Evolutionary conservation across 2,888 invertebrate genomes (phyloP), one percentile per base, ranked within the genome.

Genomic region (Conops quadrifasciatus): DNA sequence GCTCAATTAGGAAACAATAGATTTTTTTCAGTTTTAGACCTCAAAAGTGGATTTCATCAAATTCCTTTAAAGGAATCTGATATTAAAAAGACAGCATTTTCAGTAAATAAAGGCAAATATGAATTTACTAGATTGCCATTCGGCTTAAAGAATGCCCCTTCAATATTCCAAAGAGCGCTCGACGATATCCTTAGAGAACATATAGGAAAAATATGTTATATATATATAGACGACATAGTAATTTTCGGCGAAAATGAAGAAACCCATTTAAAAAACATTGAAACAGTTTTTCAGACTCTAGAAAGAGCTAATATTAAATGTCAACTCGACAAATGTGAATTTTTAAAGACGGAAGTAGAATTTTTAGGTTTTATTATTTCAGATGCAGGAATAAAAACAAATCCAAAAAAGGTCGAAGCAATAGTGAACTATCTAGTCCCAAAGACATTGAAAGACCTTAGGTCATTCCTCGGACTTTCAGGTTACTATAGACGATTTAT

Each of bases 191-290:
- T n/a, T n/a, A n/a, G n/a, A n/a, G n/a, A n/a, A n/a, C n/a, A n/a
- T n/a, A n/a, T n/a, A n/a, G n/a, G n/a, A n/a, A n/a, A n/a, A n/a
- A n/a, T n/a, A 11, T 49, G 49, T 49, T 49, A 49, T 49, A 79
- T 83, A 0, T 84, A 73, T 72, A 73, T 81, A 47, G 83, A 83
- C 30, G 82, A 83, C 67, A 78, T 80, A 2, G 75, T 84, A 13
- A 72, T 81, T 16, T 81, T 76, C 36, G 68, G 65, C 1, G 66
- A 62, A 49, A 73, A 72, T 1, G 64, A 81, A 13, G 75, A 80
- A 69, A 80, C 81, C 74, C 80, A 80, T 63, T 72, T 75, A 15
- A 64, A 70, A 63, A 73, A 69, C 13, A 51, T 79, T 30, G 70
- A 73, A 67, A 64, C 49, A 70, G 75, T 80, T 2, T 76, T 80